phyloP scores from a whole-genome alignment of 2,113 vertebrate species.

The Scalopus aquaticus region DNA sequence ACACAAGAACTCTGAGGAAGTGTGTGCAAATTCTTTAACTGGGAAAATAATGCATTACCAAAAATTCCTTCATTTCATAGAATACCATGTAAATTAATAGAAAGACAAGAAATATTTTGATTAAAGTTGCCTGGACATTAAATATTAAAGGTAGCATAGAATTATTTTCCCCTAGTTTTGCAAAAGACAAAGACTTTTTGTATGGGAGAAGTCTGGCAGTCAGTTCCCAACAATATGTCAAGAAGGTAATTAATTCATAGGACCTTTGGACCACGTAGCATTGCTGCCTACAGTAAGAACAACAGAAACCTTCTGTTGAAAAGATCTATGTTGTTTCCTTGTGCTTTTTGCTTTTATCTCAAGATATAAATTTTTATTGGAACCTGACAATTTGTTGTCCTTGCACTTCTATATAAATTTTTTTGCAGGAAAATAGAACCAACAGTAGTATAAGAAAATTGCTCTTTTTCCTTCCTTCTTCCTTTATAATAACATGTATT shows the following conservation, averaged over 20 bases:
- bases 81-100: not conserved
- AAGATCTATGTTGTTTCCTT: not conserved
- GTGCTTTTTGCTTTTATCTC: slow-evolving; percentile 29
- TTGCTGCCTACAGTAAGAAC: not conserved
- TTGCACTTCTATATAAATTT: slow-evolving; percentile 43
- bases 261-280: not conserved
- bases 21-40: not conserved
- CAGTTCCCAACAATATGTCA: slow-evolving; percentile 1
- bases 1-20: not conserved
- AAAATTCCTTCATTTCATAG: not conserved
- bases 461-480: not conserved
- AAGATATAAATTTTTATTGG: slow-evolving; percentile 52
- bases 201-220: not conserved
- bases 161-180: not conserved
- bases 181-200: not conserved
- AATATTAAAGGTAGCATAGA: not conserved
- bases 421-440: slow-evolving; percentile 23
- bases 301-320: not conserved
- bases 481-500: not conserved
- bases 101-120: not conserved
- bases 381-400: slow-evolving; percentile 24
- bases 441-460: not conserved
- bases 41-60: not conserved
- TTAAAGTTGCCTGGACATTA: not conserved
- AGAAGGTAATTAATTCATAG: slow-evolving; percentile 24